Evolutionary conservation across 2,888 invertebrate species (phyloP).

Genomic region (Aleiodes testaceus): DNA sequence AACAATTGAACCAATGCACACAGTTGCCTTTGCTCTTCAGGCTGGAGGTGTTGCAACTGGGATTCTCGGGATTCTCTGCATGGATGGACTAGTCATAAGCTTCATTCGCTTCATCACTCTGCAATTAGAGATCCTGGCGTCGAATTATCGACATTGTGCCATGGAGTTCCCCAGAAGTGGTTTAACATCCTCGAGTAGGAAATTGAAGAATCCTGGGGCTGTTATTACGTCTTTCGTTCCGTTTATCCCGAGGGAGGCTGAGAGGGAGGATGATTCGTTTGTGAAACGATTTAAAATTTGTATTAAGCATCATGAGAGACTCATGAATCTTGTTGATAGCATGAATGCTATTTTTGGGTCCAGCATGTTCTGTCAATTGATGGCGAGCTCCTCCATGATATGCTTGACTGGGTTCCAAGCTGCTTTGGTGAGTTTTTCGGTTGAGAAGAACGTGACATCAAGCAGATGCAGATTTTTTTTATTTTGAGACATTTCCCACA

Average conservation of each 20-base stretch:
- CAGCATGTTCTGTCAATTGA: slow-evolving; percentile 61
- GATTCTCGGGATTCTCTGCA: slow-evolving; percentile 56
- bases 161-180: no score
- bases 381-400: slow-evolving; percentile 64
- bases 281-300: slow-evolving; percentile 51
- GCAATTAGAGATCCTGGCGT: slow-evolving; percentile 55
- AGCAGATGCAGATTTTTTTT: no score
- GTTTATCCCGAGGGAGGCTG: slow-evolving; percentile 44
- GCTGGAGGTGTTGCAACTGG: slow-evolving; percentile 53
- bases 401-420: slow-evolving; percentile 67
- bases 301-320: slow-evolving; percentile 58
- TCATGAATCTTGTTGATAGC: slow-evolving; percentile 54
- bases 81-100: slow-evolving; percentile 55
- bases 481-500: no score
- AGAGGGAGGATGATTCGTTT: slow-evolving; percentile 42
- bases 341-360: slow-evolving; percentile 58
- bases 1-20: slow-evolving; percentile 52
- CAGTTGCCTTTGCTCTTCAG: slow-evolving; percentile 56
- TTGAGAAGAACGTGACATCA: no score
- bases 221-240: slow-evolving; percentile 39
- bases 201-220: background rate
- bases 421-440: slow-evolving; percentile 50
- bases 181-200: background rate
- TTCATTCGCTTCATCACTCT: slow-evolving; percentile 56
- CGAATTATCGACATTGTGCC: slow-evolving; percentile 56